These are phyloP conservation scores for Enteromius trimaculatus DNA, from an alignment of 2,797 vertebrate genomes.

Conservation along the genomic window DNA sequence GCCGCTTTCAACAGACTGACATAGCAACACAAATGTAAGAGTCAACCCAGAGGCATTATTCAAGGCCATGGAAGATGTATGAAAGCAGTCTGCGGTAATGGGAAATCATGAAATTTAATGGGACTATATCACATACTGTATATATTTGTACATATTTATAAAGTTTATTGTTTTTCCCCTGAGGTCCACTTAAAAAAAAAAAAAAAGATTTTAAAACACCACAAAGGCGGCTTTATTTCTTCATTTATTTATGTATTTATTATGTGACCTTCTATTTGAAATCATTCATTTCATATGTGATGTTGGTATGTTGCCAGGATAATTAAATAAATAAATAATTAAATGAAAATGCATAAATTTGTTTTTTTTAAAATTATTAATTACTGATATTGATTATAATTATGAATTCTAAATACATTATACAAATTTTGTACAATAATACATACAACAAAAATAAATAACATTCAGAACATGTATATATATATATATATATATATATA, in stretches of 20 bases:
- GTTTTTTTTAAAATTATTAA: neutral
- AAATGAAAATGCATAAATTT: neutral
- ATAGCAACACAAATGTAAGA: conserved; percentile 42
- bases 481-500: neutral
- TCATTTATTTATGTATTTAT: neutral
- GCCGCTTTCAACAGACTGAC: conserved; percentile 36
- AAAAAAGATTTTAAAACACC: neutral
- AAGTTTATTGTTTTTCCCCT: neutral
- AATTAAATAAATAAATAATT: neutral
- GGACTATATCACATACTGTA: neutral
- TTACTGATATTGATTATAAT: neutral
- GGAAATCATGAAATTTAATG: conserved; percentile 11
- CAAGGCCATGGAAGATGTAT: conserved; percentile 12
- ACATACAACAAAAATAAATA: no score
- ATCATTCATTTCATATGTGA: neutral
- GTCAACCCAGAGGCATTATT: conserved; percentile 26
- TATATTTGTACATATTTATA: neutral
- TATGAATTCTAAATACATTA: neutral
- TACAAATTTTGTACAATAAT: neutral
- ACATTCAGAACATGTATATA: neutral
- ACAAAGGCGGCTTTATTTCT: neutral
- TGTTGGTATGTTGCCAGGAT: neutral
- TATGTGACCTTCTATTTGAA: neutral
- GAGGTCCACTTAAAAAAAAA: no score
- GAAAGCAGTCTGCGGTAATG: conserved; percentile 1